Evolutionary conservation across 1,140 invertebrate genomes (phyloP), one percentile per base, ranked within the genome.

Genomic region (Apis cerana): DNA sequence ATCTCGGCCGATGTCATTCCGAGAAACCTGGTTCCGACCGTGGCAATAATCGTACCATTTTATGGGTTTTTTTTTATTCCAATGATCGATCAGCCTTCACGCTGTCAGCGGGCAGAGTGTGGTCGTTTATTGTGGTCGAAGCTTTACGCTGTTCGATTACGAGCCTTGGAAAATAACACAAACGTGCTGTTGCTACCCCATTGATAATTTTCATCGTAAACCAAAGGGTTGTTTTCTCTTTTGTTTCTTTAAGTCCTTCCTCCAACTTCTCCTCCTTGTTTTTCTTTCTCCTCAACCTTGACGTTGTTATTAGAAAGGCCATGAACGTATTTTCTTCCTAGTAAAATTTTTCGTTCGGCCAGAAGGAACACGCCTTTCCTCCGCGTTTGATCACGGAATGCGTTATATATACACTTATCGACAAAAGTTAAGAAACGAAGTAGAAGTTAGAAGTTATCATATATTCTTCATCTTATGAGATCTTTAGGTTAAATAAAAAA

Each of bases 11-110:
- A 56, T 75, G 79, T 65, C 61, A 65, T 80, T 80, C 79, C 61
- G 23, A 65, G 79, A 80, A 75, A 33, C 33, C 71, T 62, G 58
- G 27, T 52, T 54, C 70, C 21, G 70, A 64, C 50, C 50, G 27
- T 54, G n/a, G 59, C 50, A 56, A 48, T 75, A 75, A 75, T 75
- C 79, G 61, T 58, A 48, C 15, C 27, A 56, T 75, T 74, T 80
- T 67, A 75, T 50, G 52, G 50, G 17, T 80, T 75, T 80, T 80
- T 75, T 80, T 71, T 80, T 75, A 74, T 75, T 80, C 75, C 52
- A 33, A 58, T 12, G 79, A 80, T 80, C 59, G 70, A 75, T 80
- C 78, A 23, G 23, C n/a, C 19, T 71, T 27, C 43, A 19, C 50
- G 19, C 17, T 43, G 61, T 68, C 61, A 21, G 70, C 17, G 17